Evolutionary conservation across 2,888 invertebrate genomes (phyloP).

Genomic region (Margaritifera margaritifera): DNA sequence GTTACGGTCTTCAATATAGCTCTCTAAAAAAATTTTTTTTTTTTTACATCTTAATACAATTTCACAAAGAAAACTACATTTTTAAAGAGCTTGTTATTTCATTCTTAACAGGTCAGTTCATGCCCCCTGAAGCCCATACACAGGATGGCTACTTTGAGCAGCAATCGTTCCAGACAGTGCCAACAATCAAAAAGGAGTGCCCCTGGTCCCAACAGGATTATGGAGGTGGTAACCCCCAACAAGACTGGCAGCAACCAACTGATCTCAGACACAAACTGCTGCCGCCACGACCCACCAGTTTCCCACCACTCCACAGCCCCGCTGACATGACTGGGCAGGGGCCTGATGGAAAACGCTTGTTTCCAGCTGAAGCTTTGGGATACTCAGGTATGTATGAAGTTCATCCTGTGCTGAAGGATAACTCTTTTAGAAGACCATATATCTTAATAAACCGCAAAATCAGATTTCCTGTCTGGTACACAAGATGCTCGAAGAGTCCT

Average conservation of each 20-base stretch:
- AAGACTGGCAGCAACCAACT: conserved; percentile 72
- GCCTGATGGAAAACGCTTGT: conserved; percentile 77
- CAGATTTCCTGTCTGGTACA: too few species aligned
- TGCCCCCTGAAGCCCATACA: conserved; percentile 49
- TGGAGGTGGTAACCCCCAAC: conserved; percentile 73
- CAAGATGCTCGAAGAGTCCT: too few species aligned
- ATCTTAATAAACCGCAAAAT: too few species aligned
- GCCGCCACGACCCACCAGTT: conserved; percentile 31
- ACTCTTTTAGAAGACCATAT: too few species aligned
- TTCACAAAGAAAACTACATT: too few species aligned
- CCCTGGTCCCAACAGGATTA: conserved; percentile 57
- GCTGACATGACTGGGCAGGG: conserved; percentile 27
- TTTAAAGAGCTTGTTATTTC: background rate
- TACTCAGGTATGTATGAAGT: conserved; percentile 61
- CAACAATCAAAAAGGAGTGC: conserved; percentile 73
- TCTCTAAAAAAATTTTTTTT: too few species aligned
- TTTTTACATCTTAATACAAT: too few species aligned
- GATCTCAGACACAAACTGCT: conserved; percentile 49
- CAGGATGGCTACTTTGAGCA: conserved; percentile 53
- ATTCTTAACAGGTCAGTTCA: conserved; percentile 48
- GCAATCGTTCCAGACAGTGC: conserved; percentile 83
- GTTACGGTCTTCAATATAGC: too few species aligned
- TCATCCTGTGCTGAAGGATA: too few species aligned
- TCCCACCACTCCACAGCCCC: conserved; percentile 44
- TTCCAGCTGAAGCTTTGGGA: conserved; percentile 78